Base-by-base conservation (phyloP, 2,888 invertebrate species). In the Galerucella nymphaeae region DNA sequence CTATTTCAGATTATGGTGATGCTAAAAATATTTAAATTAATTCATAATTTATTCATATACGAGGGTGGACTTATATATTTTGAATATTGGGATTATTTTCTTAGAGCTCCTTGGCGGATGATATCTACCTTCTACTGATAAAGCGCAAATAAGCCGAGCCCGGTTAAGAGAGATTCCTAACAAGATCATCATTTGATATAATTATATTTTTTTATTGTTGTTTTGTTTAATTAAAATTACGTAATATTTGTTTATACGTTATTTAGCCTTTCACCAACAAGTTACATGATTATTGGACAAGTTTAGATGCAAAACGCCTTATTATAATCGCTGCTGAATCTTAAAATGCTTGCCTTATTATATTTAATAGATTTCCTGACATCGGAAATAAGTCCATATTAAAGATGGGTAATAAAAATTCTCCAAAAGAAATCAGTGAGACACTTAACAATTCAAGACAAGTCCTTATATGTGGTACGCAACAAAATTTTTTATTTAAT, bases 321-420 rank as follows among this genome's bases (percentile, higher is more conserved):
- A 30, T 30, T 5, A 30, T 3, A 42, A 42, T 42, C 2, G 11
- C 42, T 13, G 45, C 5, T 11, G 1, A 45, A 45, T 45, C 14
- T 14, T 13, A 14, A 45, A 45, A 45, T 45, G 3, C 11, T 45
- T 45, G 11, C 45, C 45, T 45, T 14, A 45, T 45, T 45, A 45
- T 5, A 45, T 13, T 14, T 45, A 13, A 45, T 45, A 14, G 45
- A 38, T 30, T 30, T 59, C 59, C 23, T 59, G 14, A 14, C 59
- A 30, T 59, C 13, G 38, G 30, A 30, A 59, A 55, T 16, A 59
- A 38, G 11, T 57, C 23, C 23, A n/a, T 30, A 30, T 23, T 14
- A 14, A 59, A 59, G 20, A 38, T 20, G 30, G 38, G 59, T n/a
- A 59, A 59, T 59, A 59, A 30, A 59, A 59, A 59, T 59, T 59